Conservation (phyloP, 37 sponge, comb jelly and placozoan species). For the Beroe forskalii region DNA sequence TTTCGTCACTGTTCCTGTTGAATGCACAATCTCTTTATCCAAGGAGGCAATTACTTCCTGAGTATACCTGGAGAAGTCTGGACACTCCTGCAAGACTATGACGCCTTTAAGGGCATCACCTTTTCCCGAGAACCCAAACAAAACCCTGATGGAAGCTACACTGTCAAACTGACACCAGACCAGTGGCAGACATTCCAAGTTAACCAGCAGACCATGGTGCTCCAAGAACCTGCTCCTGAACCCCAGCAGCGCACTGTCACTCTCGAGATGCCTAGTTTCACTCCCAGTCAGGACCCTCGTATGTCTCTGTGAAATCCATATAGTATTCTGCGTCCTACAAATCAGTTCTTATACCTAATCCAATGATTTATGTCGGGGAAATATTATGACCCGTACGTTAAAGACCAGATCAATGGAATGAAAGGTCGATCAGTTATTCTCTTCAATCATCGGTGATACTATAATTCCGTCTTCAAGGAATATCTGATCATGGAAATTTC, state of each 20-base stretch:
- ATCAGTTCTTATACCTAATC: not conserved
- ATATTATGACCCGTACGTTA: too few species aligned
- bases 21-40: not conserved
- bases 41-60: conserved; percentile 15
- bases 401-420: too few species aligned
- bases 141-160: conserved; percentile 3
- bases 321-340: too few species aligned
- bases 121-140: not conserved
- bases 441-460: too few species aligned
- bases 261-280: too few species aligned
- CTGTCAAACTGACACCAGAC: not conserved
- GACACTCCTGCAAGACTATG: not conserved
- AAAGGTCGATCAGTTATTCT: too few species aligned
- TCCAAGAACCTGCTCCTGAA: not conserved
- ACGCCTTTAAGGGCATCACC: not conserved
- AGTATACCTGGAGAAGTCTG: not conserved
- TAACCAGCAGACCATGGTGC: not conserved
- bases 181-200: conserved; percentile 22
- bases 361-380: too few species aligned
- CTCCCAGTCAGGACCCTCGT: too few species aligned
- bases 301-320: too few species aligned
- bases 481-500: too few species aligned
- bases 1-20: not conserved
- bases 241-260: too few species aligned
- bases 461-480: too few species aligned